Evolutionary conservation across 2,113 vertebrate species (phyloP).

Genomic region (Casuarius casuarius): DNA sequence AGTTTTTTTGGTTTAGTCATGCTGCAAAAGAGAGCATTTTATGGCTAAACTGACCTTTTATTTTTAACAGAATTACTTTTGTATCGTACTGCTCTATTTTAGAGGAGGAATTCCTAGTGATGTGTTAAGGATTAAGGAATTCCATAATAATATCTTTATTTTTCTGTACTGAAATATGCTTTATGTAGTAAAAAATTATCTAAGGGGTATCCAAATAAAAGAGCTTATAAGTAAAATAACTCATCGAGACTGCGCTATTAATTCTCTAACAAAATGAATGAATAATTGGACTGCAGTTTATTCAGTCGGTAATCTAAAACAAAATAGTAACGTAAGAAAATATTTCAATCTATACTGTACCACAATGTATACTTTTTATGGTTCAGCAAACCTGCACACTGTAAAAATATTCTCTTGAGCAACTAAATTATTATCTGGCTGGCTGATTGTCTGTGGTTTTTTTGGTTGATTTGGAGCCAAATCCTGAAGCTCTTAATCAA

Average conservation of each 20-base stretch:
- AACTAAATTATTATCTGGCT: not conserved
- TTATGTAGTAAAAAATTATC: not conserved
- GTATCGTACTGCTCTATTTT: not conserved
- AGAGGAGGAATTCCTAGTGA: not conserved
- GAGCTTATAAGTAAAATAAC: not conserved
- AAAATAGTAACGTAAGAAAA: not conserved
- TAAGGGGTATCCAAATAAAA: not conserved
- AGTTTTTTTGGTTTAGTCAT: not conserved
- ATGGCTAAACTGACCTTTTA: not conserved
- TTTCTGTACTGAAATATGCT: not conserved
- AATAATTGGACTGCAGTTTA: not conserved
- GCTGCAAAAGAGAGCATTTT: not conserved
- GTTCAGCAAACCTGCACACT: not conserved
- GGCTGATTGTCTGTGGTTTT: not conserved
- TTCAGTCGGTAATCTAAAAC: not conserved
- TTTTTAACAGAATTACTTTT: not conserved
- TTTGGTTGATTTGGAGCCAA: constrained; percentile 9
- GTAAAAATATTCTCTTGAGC: not conserved
- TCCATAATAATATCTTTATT: not conserved
- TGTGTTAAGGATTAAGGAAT: not conserved
- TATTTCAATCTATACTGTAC: not conserved
- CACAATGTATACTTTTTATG: not conserved
- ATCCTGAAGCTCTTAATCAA: not conserved
- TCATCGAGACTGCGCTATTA: not conserved
- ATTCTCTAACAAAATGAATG: not conserved